These are phyloP conservation scores for Neostethus bicornis DNA, from an alignment of 2,797 vertebrate species.

Conservation along the genomic window DNA sequence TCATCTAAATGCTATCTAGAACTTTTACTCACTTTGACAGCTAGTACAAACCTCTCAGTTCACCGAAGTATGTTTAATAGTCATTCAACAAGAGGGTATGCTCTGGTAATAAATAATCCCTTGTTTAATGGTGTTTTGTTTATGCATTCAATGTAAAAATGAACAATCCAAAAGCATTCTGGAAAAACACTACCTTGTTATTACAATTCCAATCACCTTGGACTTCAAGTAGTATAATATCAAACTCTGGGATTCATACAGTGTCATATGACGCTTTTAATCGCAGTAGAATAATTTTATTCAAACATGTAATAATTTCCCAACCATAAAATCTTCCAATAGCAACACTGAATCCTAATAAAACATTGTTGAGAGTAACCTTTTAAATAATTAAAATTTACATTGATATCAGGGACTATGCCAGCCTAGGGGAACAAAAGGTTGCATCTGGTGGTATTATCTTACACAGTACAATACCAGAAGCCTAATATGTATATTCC, in stretches of 20 bases:
- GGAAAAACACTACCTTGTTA: not conserved
- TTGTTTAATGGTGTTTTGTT: slow-evolving; percentile 2
- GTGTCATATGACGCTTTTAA: not conserved
- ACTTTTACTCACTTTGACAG: slow-evolving; percentile 52
- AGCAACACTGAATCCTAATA: slow-evolving; percentile 1
- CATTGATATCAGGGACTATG: not conserved
- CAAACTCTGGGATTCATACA: not conserved
- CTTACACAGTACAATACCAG: not conserved
- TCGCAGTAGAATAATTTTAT: not conserved
- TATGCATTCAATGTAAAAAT: slow-evolving; percentile 8
- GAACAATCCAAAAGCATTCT: not conserved
- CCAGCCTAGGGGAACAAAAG: not conserved
- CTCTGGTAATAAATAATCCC: slow-evolving; percentile 23
- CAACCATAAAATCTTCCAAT: slow-evolving; percentile 16
- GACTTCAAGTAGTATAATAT: not conserved
- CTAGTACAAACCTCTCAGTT: slow-evolving; percentile 41
- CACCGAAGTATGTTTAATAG: slow-evolving; percentile 21
- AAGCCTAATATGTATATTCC: not conserved
- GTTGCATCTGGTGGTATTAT: slow-evolving; percentile 1
- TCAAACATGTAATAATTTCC: slow-evolving; percentile 2
- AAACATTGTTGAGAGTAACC: not conserved
- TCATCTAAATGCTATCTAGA: slow-evolving; percentile 62
- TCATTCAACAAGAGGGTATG: slow-evolving; percentile 31
- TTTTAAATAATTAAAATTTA: slow-evolving; percentile 9
- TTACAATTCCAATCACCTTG: not conserved